A percentile compares a stretch with the other conserved stretches of the same genome.
phyloP scores from a whole-genome alignment of 2,888 invertebrate genomes.

The Phanerotoma sp. region DNA sequence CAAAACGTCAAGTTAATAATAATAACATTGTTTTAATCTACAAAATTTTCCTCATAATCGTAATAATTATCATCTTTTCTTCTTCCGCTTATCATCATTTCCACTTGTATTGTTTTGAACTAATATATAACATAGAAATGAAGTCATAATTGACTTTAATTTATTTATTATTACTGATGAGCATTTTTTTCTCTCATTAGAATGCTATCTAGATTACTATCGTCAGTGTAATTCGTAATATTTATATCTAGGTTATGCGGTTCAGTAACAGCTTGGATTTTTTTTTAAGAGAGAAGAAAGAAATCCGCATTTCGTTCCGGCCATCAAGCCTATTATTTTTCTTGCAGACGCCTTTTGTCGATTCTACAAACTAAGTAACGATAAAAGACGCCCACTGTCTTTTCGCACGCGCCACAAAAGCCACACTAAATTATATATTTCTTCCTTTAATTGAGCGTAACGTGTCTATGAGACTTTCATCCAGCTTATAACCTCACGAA shows the following conservation, averaged over 20 bases:
- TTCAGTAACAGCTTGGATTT: slow-evolving; percentile 29
- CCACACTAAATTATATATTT: slow-evolving; percentile 25
- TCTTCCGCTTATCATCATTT: too few relatives aligned
- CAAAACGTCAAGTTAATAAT: too few relatives aligned
- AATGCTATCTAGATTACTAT: slow-evolving; percentile 6
- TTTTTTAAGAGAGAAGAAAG: slow-evolving; percentile 27
- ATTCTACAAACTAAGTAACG: too few relatives aligned
- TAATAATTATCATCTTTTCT: too few relatives aligned
- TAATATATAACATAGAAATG: too few relatives aligned
- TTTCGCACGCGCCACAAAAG: slow-evolving; percentile 22
- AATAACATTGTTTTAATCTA: too few relatives aligned
- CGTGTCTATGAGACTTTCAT: slow-evolving; percentile 29
- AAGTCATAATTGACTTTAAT: too few relatives aligned
- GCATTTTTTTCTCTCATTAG: slow-evolving; percentile 8
- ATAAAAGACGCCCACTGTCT: not conserved
- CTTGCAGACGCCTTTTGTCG: slow-evolving; percentile 1
- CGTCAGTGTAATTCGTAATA: slow-evolving; percentile 27
- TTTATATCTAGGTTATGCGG: slow-evolving; percentile 35
- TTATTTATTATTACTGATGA: not conserved
- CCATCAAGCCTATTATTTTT: slow-evolving; percentile 29
- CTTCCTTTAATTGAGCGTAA: slow-evolving; percentile 30
- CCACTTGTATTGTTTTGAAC: not conserved
- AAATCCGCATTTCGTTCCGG: slow-evolving; percentile 35
- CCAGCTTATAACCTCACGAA: slow-evolving; percentile 28
- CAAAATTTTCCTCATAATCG: too few relatives aligned